phyloP scores from a whole-genome alignment of 2,113 vertebrate species.

The Nansenia antarctica region DNA sequence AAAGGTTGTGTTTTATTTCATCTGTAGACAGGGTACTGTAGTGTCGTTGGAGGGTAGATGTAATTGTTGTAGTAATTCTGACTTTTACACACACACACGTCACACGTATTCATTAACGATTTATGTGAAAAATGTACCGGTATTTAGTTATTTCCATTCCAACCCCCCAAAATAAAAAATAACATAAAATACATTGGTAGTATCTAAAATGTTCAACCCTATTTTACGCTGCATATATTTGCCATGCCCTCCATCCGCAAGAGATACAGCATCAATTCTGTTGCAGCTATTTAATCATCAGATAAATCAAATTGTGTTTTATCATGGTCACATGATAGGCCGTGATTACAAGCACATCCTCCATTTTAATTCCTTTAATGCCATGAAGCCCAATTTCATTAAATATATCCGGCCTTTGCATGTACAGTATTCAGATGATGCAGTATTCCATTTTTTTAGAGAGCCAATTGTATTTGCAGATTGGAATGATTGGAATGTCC shows the following conservation, averaged over 20 bases:
- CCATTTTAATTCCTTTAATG: constrained; percentile 36
- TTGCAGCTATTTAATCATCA: background rate
- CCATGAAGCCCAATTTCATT: constrained; percentile 55
- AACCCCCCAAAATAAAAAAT: background rate
- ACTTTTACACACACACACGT: constrained; percentile 38
- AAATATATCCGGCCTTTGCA: constrained; percentile 33
- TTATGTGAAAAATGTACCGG: background rate
- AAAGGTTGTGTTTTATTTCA: constrained; percentile 44
- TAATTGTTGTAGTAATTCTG: constrained; percentile 19
- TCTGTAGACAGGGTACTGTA: constrained; percentile 44
- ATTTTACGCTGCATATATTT: no score
- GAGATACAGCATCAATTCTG: no score
- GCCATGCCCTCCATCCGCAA: no score
- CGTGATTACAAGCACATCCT: background rate
- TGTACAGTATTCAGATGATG: background rate
- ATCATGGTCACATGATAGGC: background rate
- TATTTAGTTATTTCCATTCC: background rate
- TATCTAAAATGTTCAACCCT: no score
- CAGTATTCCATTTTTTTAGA: constrained; percentile 29
- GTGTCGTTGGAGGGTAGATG: constrained; percentile 28
- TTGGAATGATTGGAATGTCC: constrained; percentile 37
- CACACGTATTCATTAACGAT: background rate
- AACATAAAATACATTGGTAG: background rate
- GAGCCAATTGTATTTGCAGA: constrained; percentile 41
- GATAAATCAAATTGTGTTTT: constrained; percentile 53